Base-by-base conservation (phyloP, 2,888 invertebrate species). In the Chloromyia formosa region DNA sequence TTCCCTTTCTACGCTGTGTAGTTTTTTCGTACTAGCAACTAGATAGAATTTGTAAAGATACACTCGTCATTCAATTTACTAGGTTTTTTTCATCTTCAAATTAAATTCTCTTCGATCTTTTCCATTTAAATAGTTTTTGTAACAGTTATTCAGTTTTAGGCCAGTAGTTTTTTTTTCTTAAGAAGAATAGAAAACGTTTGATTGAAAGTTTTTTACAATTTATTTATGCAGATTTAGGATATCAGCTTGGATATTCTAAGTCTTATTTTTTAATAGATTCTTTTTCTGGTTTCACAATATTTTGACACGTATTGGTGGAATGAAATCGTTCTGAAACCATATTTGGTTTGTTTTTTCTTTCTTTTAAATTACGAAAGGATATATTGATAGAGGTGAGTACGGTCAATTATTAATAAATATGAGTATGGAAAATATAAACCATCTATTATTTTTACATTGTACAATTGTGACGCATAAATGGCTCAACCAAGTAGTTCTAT, bases 1-100 rank as follows among this genome's bases (percentile, higher is more conserved):
- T 49, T 22, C 49, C 45, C 45, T 49, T 66, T 49, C 66, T 66
- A 66, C 23, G 45, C 3, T 49, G 16, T 40, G 62, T 35, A 62
- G 40, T n/a, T n/a, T n/a, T n/a, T n/a, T n/a, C n/a, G n/a, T 40
- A 40, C 10, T 56, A 12, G 18, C 35, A 23, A 7, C 27, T 35
- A 35, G 27, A 7, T 40, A 40, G 62, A 42, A 42, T 64, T 61
- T 42, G 12, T 64, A 20, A 42, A 42, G 12, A 40, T 10, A 64
- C 16, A n/a, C 10, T 42, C 23, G 16, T 14, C 18, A 9, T 58
- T 58, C 18, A 5, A 16, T 58, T 58, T 58, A 42, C 7, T 42
- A 42, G 7, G 42, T 9, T 42, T n/a, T n/a, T 42, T 42, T 12
- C 7, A 42, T 42, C 42, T 42, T 42, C 16, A 61, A 61, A 5